Conservation (phyloP, 2,888 invertebrate genomes). For the Spicauda simplicius region DNA sequence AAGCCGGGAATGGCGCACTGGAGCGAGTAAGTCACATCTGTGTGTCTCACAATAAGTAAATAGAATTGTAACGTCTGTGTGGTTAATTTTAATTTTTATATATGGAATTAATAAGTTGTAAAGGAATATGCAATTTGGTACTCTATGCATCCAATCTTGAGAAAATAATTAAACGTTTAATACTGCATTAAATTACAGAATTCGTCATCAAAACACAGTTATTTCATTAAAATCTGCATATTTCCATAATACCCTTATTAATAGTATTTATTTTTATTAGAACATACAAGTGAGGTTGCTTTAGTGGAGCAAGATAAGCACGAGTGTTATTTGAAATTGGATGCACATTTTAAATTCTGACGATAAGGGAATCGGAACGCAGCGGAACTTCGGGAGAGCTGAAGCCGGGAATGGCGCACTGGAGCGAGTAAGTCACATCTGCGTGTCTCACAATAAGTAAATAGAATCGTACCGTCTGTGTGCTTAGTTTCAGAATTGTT, state of each 20-base stretch:
- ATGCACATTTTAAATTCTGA: constrained; percentile 33
- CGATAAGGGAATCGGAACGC: constrained; percentile 27
- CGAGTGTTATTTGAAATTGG: constrained; percentile 31
- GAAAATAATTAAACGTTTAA: too few species aligned
- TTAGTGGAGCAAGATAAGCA: constrained; percentile 23
- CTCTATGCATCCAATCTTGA: too few species aligned
- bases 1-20: neutral
- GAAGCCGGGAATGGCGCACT: neutral
- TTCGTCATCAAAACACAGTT: too few species aligned
- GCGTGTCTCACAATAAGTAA: neutral
- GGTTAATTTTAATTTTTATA: too few species aligned
- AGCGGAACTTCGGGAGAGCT: constrained; percentile 3
- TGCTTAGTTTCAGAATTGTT: neutral
- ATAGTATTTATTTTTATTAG: too few species aligned
- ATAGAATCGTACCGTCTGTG: neutral
- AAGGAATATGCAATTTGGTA: too few species aligned
- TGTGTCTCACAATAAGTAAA: too few species aligned
- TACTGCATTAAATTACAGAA: too few species aligned
- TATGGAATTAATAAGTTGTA: too few species aligned
- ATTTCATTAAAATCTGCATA: too few species aligned
- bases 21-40: neutral
- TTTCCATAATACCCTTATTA: too few species aligned
- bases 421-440: constrained; percentile 1
- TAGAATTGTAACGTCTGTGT: too few species aligned
- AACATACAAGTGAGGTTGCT: constrained; percentile 4